Percentiles rank a stretch among this genome's conserved stretches.
Evolutionary conservation across 1,140 invertebrate genomes (phyloP).

Genomic region (Triops cancriformis): DNA sequence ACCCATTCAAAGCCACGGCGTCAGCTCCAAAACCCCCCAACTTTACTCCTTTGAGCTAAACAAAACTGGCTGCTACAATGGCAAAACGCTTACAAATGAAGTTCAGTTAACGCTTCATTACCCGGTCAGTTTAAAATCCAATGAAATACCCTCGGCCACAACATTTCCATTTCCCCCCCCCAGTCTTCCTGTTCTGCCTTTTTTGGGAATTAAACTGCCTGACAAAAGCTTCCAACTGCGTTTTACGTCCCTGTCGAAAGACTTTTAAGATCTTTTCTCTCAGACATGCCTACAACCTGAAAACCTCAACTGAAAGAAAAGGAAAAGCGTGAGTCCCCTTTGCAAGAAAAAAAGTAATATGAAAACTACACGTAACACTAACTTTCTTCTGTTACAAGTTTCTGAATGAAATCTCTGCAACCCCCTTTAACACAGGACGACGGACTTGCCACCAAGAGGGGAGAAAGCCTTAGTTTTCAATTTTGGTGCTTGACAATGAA

Average conservation of each 20-base stretch:
- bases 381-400: too few species aligned
- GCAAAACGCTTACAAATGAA: not conserved
- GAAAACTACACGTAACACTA: too few species aligned
- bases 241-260: not conserved
- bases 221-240: not conserved
- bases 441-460: too few species aligned
- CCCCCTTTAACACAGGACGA: too few species aligned
- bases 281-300: not conserved
- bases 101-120: conserved; percentile 1
- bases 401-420: too few species aligned
- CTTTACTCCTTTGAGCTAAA: not conserved
- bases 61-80: not conserved
- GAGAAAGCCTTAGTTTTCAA: too few species aligned
- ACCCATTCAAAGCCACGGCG: not conserved
- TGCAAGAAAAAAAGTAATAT: too few species aligned
- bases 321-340: not conserved
- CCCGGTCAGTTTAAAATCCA: not conserved
- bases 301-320: not conserved
- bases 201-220: not conserved
- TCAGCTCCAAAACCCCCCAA: too few species aligned
- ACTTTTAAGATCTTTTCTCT: not conserved
- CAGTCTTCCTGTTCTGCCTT: not conserved
- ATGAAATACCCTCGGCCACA: not conserved
- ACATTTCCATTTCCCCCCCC: not conserved
- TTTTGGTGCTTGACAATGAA: too few species aligned